Conservation (phyloP, 2,113 vertebrate genomes). For the Columba janthina region DNA sequence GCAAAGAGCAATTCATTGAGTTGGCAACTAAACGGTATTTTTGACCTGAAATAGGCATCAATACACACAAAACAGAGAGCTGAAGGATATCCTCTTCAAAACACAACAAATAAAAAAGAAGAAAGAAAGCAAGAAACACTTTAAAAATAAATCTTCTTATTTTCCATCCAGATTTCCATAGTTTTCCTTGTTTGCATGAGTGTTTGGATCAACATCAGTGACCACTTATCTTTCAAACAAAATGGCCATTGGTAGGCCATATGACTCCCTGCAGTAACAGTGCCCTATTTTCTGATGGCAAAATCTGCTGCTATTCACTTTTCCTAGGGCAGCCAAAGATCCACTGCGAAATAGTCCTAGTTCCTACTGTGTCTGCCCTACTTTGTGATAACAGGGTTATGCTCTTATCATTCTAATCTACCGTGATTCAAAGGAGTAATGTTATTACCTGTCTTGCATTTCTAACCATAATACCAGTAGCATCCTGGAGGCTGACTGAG, state of each 20-base stretch:
- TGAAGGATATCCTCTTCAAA: neutral
- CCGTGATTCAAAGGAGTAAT: neutral
- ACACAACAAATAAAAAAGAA: neutral
- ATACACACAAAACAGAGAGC: neutral
- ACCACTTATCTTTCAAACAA: neutral
- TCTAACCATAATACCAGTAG: neutral
- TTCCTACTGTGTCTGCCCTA: slow-evolving; percentile 25
- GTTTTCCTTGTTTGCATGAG: neutral
- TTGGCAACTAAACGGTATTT: neutral
- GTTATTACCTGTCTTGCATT: neutral
- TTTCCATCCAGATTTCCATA: neutral
- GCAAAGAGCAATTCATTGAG: neutral
- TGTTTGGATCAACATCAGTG: neutral
- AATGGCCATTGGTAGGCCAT: neutral
- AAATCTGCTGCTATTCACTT: slow-evolving; percentile 22
- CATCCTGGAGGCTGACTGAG: neutral
- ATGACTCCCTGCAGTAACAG: neutral
- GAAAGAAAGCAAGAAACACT: neutral
- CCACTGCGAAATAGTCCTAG: neutral
- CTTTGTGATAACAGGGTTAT: neutral
- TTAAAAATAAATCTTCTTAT: neutral
- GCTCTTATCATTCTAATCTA: neutral
- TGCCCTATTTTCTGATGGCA: slow-evolving; percentile 20
- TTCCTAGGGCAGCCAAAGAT: slow-evolving; percentile 21
- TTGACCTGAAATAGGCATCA: neutral